phyloP scores from a whole-genome alignment of 2,888 invertebrate species.

The Dastarcus helophoroides region DNA sequence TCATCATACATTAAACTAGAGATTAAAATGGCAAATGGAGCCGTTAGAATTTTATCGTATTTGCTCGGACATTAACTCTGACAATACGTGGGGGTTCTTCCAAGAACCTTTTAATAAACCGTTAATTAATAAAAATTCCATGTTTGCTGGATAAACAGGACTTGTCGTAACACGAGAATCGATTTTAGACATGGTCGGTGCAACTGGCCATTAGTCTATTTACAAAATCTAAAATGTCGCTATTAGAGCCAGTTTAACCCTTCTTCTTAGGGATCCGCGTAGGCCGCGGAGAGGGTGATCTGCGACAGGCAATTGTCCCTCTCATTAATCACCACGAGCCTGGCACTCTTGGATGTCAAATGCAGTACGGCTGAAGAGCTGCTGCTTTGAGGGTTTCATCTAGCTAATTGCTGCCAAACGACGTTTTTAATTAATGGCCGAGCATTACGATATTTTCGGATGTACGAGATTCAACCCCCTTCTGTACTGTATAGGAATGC shows the following conservation, averaged over 20 bases:
- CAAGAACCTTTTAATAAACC: constrained; percentile 12
- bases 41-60: not conserved
- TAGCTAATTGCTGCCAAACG: constrained; percentile 38
- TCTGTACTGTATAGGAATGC: too few relatives aligned
- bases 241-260: constrained; percentile 25
- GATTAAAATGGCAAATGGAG: too few relatives aligned
- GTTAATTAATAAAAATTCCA: constrained; percentile 23
- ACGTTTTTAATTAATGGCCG: constrained; percentile 38
- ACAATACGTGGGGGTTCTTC: too few relatives aligned
- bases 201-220: constrained; percentile 22
- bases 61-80: not conserved
- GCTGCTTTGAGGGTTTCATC: constrained; percentile 37
- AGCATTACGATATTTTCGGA: constrained; percentile 31
- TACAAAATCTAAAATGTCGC: constrained; percentile 33
- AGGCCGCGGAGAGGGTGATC: constrained; percentile 16
- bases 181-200: not conserved
- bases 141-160: constrained; percentile 10
- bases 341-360: constrained; percentile 39
- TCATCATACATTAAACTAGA: too few relatives aligned
- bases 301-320: constrained; percentile 36
- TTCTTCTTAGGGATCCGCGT: constrained; percentile 28
- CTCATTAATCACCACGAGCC: constrained; percentile 38
- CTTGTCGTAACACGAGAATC: constrained; percentile 6
- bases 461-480: too few relatives aligned
- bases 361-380: constrained; percentile 36